Evolutionary conservation across 2,888 invertebrate species (phyloP).

Genomic region (Gisinianus flammeolus): DNA sequence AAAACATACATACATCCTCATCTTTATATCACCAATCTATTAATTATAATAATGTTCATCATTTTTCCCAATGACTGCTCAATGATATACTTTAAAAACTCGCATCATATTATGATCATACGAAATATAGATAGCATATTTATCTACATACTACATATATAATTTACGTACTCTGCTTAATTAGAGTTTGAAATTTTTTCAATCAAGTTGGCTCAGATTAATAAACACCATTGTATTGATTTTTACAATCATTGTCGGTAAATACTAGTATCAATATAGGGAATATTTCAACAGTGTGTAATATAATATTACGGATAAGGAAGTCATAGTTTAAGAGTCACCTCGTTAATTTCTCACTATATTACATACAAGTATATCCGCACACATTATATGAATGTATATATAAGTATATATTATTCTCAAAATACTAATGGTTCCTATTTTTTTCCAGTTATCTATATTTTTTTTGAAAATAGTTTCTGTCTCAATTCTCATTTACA

Average conservation of each 20-base stretch:
- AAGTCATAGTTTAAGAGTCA: neutral
- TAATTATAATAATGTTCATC: neutral
- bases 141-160: neutral
- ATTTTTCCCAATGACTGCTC: neutral
- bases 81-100: slow-evolving; percentile 4
- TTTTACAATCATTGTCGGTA: no score
- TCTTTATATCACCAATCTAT: no score
- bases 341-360: neutral
- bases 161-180: neutral
- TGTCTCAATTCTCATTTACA: neutral
- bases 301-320: neutral
- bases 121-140: neutral
- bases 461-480: slow-evolving; percentile 10
- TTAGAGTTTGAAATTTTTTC: neutral
- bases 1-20: neutral
- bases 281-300: no score
- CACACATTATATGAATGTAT: neutral
- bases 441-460: slow-evolving; percentile 1
- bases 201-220: slow-evolving; percentile 4
- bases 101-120: neutral
- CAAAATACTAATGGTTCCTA: slow-evolving; percentile 14
- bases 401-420: neutral
- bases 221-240: neutral
- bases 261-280: no score
- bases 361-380: no score